phyloP scores from a whole-genome alignment of 2,888 invertebrate genomes.

The Phasia obesa region DNA sequence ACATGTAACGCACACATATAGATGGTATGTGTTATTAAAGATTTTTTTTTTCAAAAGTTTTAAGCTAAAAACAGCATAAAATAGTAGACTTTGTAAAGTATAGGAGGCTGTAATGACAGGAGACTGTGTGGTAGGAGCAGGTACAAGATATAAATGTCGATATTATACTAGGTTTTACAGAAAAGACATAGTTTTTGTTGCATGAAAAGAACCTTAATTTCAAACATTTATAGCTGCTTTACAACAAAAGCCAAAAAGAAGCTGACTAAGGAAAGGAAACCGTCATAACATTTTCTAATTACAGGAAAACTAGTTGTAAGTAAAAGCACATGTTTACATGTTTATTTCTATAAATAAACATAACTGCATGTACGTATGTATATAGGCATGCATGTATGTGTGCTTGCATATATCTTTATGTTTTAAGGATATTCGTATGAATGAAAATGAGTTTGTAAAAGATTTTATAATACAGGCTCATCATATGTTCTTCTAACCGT shows the following conservation, averaged over 20 bases:
- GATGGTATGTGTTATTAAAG: conserved; percentile 6
- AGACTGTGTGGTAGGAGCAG: not conserved
- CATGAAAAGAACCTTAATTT: conserved; percentile 24
- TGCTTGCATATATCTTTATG: not conserved
- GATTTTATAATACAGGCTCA: conserved; percentile 62
- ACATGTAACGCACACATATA: conserved; percentile 25
- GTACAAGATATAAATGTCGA: conserved; percentile 28
- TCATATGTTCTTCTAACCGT: conserved; percentile 61
- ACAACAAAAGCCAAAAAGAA: conserved; percentile 51
- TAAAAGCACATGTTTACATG: conserved; percentile 37
- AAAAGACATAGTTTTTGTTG: conserved; percentile 34
- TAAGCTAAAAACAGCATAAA: conserved; percentile 1
- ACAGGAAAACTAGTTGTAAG: conserved; percentile 68
- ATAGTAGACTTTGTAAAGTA: conserved; percentile 13
- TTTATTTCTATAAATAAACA: conserved; percentile 21
- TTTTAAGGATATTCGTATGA: conserved; percentile 38
- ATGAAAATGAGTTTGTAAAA: conserved; percentile 51
- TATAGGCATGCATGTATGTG: not conserved
- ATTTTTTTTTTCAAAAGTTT: conserved; percentile 22
- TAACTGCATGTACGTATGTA: not conserved
- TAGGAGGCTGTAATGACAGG: not conserved
- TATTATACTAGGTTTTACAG: conserved; percentile 4
- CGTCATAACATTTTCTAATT: conserved; percentile 71
- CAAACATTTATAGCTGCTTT: not conserved
- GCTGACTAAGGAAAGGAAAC: conserved; percentile 54